phyloP scores from a whole-genome alignment of 2,888 invertebrate genomes.

The Antheraea yamamai region DNA sequence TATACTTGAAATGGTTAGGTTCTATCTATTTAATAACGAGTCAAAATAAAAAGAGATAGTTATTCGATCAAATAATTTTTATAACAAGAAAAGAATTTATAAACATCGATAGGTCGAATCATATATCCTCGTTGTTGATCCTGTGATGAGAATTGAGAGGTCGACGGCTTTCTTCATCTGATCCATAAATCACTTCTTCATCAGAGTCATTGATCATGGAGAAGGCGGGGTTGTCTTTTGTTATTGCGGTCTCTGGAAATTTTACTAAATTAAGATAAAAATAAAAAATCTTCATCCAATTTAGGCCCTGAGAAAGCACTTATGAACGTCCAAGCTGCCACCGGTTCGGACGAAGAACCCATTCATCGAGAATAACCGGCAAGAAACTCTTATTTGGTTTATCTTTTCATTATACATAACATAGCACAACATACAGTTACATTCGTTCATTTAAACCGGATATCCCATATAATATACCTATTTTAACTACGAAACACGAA shows the following conservation, averaged over 20 bases:
- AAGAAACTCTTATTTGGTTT: no score
- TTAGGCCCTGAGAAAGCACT: no score
- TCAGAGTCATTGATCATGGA: constrained; percentile 99
- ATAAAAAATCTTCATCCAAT: no score
- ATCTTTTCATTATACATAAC: no score
- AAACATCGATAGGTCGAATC: constrained; percentile 38
- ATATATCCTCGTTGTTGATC: constrained; percentile 83
- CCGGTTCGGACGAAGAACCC: no score
- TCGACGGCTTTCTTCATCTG: constrained; percentile 92
- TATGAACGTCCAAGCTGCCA: no score
- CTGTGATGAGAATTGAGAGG: constrained; percentile 87
- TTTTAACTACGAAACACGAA: no score
- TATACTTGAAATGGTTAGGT: not conserved
- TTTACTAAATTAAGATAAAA: no score
- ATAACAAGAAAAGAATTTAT: constrained; percentile 32
- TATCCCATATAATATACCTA: no score
- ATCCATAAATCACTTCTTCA: constrained; percentile 97
- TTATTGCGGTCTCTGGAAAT: constrained; percentile 90
- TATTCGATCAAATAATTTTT: constrained; percentile 27
- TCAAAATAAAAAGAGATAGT: not conserved
- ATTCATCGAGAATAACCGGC: no score
- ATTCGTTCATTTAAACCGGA: no score
- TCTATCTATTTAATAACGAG: not conserved
- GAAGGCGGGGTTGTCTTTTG: constrained; percentile 98
- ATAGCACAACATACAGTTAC: no score